Conservation (phyloP, 2,888 invertebrate species). For the Noctua janthe region DNA sequence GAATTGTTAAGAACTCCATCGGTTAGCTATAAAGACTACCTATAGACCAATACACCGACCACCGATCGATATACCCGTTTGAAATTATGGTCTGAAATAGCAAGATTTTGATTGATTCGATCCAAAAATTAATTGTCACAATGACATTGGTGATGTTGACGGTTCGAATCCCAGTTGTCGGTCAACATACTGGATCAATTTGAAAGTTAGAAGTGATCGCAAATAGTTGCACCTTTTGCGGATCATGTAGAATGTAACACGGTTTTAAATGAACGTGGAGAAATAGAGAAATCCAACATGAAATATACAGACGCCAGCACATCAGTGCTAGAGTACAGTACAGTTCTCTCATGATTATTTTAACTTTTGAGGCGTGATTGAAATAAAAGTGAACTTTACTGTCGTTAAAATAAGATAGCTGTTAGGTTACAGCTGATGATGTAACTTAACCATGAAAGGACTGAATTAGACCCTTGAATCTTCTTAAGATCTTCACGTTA, state of each 20-base stretch:
- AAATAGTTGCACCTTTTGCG: constrained; percentile 14
- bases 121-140: neutral
- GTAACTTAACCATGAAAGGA: neutral
- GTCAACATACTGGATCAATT: neutral
- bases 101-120: neutral
- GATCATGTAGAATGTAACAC: constrained; percentile 16
- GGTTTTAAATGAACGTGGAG: constrained; percentile 22
- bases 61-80: neutral
- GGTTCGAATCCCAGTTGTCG: neutral
- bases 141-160: too few species aligned
- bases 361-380: neutral
- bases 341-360: neutral
- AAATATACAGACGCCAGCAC: neutral
- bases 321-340: too few species aligned
- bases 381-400: constrained; percentile 1
- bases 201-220: neutral
- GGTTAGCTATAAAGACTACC: neutral
- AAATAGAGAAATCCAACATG: neutral
- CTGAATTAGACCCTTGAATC: neutral
- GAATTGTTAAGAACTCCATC: too few species aligned
- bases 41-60: neutral
- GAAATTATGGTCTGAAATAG: neutral
- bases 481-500: neutral
- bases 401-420: neutral
- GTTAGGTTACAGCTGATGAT: neutral